phyloP scores from a whole-genome alignment of 2,888 invertebrate species.

The Brachylomia viminalis region DNA sequence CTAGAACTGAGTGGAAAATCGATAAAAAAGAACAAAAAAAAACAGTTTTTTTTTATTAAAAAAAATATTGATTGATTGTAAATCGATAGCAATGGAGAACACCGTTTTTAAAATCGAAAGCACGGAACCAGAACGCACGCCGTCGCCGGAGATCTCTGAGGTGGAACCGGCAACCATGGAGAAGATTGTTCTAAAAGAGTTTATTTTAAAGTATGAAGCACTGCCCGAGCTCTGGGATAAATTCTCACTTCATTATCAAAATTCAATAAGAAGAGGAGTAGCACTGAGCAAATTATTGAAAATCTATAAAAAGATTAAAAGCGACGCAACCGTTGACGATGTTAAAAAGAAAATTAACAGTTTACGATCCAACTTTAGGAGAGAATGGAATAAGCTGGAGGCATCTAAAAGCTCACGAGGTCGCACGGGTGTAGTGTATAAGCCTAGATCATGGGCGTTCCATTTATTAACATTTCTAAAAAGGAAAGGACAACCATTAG shows the following conservation, averaged over 20 bases:
- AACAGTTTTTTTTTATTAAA: not conserved
- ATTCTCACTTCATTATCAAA: not conserved
- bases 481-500: not conserved
- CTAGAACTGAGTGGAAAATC: not conserved
- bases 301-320: conserved; percentile 9
- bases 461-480: conserved; percentile 4
- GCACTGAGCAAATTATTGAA: not conserved
- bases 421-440: not conserved
- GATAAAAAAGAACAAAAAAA: not conserved
- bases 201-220: conserved; percentile 9
- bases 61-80: not conserved
- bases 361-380: not conserved
- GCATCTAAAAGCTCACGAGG: not conserved
- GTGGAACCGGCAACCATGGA: not conserved
- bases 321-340: conserved; percentile 1
- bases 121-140: not conserved
- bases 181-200: conserved; percentile 5
- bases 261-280: not conserved
- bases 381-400: conserved; percentile 1
- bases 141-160: not conserved
- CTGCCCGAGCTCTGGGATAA: conserved; percentile 11
- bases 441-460: conserved; percentile 3
- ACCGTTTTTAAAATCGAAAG: conserved; percentile 1
- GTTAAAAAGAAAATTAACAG: conserved; percentile 13
- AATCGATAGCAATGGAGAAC: conserved; percentile 5